phyloP scores from a whole-genome alignment of 2,113 vertebrate species.

The Crypturellus undulatus region DNA sequence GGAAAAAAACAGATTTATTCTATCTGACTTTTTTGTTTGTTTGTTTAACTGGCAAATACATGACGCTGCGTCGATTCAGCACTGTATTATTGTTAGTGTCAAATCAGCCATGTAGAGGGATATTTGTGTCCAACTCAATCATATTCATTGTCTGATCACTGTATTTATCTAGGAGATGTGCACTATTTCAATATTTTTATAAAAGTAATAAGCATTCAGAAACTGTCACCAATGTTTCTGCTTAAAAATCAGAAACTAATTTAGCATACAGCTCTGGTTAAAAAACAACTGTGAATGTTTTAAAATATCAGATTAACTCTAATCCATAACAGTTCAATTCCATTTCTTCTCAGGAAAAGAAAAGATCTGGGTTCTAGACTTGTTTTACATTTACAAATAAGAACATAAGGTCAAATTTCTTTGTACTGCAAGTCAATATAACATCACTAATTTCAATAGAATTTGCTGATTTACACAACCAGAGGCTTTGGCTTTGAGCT shows the following conservation, averaged over 20 bases:
- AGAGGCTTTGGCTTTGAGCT: neutral
- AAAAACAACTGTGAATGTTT: neutral
- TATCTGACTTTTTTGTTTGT: slow-evolving; percentile 30
- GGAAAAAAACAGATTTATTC: slow-evolving; percentile 30
- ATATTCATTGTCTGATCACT: slow-evolving; percentile 26
- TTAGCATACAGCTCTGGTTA: neutral
- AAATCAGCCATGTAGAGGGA: slow-evolving; percentile 34
- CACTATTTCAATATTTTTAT: neutral
- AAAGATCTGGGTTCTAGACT: neutral
- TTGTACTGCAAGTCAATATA: neutral
- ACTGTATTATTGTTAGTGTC: neutral
- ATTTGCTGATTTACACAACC: neutral
- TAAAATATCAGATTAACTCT: neutral
- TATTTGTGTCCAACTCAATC: neutral
- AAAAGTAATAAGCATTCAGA: slow-evolving; percentile 5
- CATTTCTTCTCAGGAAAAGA: neutral
- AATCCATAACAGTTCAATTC: neutral
- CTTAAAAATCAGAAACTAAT: slow-evolving; percentile 39
- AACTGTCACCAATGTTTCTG: slow-evolving; percentile 9
- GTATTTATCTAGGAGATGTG: slow-evolving; percentile 3
- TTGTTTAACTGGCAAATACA: slow-evolving; percentile 51
- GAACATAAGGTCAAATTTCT: neutral
- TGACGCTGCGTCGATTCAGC: neutral
- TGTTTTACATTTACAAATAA: neutral
- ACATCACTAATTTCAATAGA: neutral